Percentiles rank a stretch among this genome's conserved stretches.
These are phyloP conservation scores for Tetragonula clypearis DNA, from an alignment of 1,140 invertebrate genomes.

Conservation along the genomic window DNA sequence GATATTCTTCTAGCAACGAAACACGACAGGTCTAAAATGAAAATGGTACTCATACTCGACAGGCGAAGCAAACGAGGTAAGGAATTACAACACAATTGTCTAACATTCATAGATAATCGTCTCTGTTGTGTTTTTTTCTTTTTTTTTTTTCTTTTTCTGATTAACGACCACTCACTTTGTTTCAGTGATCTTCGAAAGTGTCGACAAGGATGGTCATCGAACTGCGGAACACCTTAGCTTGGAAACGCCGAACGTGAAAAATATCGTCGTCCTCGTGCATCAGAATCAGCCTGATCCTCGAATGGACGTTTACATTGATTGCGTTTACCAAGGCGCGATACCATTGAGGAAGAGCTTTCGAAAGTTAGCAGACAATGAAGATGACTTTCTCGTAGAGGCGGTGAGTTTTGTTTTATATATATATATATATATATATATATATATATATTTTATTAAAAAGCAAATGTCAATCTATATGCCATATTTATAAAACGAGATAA, in stretches of 20 bases:
- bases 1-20: constrained; percentile 86
- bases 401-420: constrained; percentile 57
- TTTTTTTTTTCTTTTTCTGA: not conserved
- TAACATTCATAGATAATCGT: not conserved
- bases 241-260: constrained; percentile 81
- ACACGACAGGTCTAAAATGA: constrained; percentile 84
- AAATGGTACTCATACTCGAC: constrained; percentile 86
- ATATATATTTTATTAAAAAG: too few species aligned
- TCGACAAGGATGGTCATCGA: constrained; percentile 79
- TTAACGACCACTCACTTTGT: not conserved
- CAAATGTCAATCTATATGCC: too few species aligned
- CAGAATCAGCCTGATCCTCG: constrained; percentile 82
- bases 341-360: constrained; percentile 79
- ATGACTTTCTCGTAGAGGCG: constrained; percentile 65
- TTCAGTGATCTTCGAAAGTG: constrained; percentile 85
- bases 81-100: not conserved
- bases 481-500: too few species aligned
- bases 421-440: too few species aligned
- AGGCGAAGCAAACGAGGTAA: constrained; percentile 84
- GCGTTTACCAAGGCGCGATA: constrained; percentile 82
- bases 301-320: constrained; percentile 84
- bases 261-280: constrained; percentile 82
- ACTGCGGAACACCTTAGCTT: constrained; percentile 81
- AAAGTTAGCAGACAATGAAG: constrained; percentile 75
- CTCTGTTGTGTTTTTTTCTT: not conserved